These are phyloP conservation scores for Littorina saxatilis DNA, from an alignment of 1,140 invertebrate genomes.

Conservation along the genomic window DNA sequence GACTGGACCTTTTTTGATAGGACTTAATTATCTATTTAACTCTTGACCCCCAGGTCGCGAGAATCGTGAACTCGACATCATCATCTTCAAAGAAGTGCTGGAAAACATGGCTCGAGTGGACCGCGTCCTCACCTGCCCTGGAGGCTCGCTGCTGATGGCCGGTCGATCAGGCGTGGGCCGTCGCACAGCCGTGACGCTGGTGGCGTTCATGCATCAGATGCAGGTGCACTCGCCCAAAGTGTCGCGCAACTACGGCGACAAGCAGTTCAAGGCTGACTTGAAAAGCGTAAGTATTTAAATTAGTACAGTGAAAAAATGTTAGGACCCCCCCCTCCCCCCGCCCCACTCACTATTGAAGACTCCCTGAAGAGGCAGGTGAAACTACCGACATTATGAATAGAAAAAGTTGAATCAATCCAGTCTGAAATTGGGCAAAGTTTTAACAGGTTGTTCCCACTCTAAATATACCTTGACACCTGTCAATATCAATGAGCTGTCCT, in stretches of 20 bases:
- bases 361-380: no score
- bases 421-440: no score
- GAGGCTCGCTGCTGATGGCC: constrained; percentile 84
- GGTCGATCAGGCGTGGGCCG: constrained; percentile 88
- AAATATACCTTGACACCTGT: no score
- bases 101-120: constrained; percentile 81
- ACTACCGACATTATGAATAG: no score
- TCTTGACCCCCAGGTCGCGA: constrained; percentile 77
- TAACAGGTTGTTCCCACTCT: no score
- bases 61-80: constrained; percentile 78
- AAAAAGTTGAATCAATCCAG: no score
- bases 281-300: constrained; percentile 76
- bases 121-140: constrained; percentile 79
- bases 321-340: no score
- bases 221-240: constrained; percentile 82
- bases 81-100: constrained; percentile 83
- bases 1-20: no score
- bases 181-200: constrained; percentile 84
- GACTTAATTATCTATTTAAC: no score
- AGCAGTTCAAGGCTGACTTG: constrained; percentile 82
- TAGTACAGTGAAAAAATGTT: no score
- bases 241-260: constrained; percentile 78
- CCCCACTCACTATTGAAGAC: no score
- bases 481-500: no score
- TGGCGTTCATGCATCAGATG: constrained; percentile 84